Percentiles rank a stretch among this genome's conserved stretches.
These are phyloP conservation scores for Cephus sareptanus DNA, from an alignment of 2,888 invertebrate genomes.

Conservation along the genomic window DNA sequence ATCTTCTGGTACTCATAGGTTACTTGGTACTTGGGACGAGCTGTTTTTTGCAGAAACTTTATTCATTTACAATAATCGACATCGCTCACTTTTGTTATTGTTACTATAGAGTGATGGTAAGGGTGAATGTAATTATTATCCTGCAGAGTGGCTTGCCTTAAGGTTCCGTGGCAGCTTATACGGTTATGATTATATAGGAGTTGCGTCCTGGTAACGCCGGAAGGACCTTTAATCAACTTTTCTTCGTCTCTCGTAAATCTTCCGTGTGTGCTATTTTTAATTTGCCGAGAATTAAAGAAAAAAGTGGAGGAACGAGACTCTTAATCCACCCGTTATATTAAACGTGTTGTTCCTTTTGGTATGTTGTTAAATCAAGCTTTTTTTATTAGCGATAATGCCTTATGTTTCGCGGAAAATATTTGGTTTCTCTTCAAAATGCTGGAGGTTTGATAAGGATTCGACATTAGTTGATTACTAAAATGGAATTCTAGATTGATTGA, in stretches of 20 bases:
- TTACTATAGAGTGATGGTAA: conserved; percentile 30
- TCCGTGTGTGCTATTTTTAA: conserved; percentile 23
- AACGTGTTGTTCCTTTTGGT: too few species aligned
- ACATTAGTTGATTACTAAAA: too few species aligned
- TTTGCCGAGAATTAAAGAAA: not conserved
- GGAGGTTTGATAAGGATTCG: too few species aligned
- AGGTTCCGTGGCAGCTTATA: not conserved
- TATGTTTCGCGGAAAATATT: too few species aligned
- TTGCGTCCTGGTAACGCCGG: not conserved
- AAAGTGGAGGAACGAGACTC: too few species aligned
- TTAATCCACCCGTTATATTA: too few species aligned
- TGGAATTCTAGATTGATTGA: not conserved
- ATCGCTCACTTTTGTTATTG: conserved; percentile 29
- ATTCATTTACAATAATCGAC: conserved; percentile 36
- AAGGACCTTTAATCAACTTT: conserved; percentile 45
- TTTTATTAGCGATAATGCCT: too few species aligned
- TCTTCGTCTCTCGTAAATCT: conserved; percentile 47
- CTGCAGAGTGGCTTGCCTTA: conserved; percentile 8
- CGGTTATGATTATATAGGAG: not conserved
- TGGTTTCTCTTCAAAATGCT: too few species aligned
- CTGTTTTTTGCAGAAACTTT: conserved; percentile 38
- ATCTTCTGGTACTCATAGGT: not conserved
- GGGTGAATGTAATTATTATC: conserved; percentile 25
- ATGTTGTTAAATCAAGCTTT: too few species aligned
- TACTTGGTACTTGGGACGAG: conserved; percentile 28